These are phyloP conservation scores for Zosterops japonicus DNA, from an alignment of 2,113 vertebrate genomes.

Conservation along the genomic window DNA sequence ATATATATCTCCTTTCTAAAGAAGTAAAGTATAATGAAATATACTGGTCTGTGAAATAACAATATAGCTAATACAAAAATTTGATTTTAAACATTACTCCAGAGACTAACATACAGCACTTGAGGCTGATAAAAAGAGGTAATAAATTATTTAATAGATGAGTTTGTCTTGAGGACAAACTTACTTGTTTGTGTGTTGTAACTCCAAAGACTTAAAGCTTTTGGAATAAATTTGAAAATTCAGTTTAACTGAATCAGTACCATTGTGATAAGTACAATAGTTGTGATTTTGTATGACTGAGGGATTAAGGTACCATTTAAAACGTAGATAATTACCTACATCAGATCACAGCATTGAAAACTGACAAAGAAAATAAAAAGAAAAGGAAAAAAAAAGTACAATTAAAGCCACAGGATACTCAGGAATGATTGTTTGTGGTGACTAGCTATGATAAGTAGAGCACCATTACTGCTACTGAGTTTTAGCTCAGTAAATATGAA, in stretches of 20 bases:
- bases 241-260: background rate
- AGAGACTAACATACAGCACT: background rate
- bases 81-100: background rate
- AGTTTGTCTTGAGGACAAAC: background rate
- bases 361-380: background rate
- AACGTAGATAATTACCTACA: background rate
- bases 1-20: background rate
- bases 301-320: background rate
- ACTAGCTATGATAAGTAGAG: background rate
- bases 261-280: background rate
- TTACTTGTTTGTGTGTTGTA: background rate
- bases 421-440: background rate
- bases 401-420: background rate
- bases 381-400: background rate
- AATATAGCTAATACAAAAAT: background rate
- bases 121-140: background rate
- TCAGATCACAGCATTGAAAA: background rate
- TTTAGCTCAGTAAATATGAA: background rate
- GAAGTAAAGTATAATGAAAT: background rate
- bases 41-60: background rate
- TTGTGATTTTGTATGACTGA: background rate
- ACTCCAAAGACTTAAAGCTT: background rate
- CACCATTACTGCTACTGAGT: background rate
- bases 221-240: background rate
- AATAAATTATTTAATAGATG: background rate